These are phyloP conservation scores for Andricus quercusramuli DNA, from an alignment of 2,888 invertebrate genomes.

Conservation along the genomic window DNA sequence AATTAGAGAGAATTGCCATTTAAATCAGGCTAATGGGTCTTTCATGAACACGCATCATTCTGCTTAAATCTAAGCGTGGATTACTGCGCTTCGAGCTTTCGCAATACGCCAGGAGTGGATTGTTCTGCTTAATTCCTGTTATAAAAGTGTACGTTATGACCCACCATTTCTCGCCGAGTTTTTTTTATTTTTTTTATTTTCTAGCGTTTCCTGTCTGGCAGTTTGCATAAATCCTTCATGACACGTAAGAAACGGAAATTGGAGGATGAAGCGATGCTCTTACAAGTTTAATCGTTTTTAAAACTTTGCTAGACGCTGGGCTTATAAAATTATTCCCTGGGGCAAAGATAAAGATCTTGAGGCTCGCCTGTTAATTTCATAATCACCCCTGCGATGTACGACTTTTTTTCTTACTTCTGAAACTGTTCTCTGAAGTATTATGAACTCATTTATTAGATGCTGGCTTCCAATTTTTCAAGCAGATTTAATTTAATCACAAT, in stretches of 20 bases:
- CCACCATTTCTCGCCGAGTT: background rate
- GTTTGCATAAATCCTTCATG: background rate
- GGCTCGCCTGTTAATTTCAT: constrained; percentile 12
- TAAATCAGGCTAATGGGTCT: constrained; percentile 31
- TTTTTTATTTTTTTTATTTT: background rate
- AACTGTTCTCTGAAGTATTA: background rate
- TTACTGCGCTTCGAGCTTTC: constrained; percentile 7
- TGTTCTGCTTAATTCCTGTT: background rate
- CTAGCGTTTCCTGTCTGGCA: background rate
- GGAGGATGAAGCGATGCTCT: background rate
- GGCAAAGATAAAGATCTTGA: background rate
- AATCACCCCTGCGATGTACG: background rate
- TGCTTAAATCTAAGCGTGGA: background rate
- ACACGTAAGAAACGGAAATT: constrained; percentile 6
- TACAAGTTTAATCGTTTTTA: constrained; percentile 12
- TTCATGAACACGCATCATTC: constrained; percentile 8
- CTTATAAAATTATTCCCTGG: constrained; percentile 2
- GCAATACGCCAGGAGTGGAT: background rate
- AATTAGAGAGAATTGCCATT: constrained; percentile 29
- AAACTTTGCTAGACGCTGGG: background rate
- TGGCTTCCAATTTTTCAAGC: background rate
- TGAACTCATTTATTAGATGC: background rate
- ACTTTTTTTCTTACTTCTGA: background rate
- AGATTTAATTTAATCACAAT: too few relatives aligned
- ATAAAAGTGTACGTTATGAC: background rate